Conservation (phyloP, 2,888 invertebrate genomes). For the Apodemia zela region DNA sequence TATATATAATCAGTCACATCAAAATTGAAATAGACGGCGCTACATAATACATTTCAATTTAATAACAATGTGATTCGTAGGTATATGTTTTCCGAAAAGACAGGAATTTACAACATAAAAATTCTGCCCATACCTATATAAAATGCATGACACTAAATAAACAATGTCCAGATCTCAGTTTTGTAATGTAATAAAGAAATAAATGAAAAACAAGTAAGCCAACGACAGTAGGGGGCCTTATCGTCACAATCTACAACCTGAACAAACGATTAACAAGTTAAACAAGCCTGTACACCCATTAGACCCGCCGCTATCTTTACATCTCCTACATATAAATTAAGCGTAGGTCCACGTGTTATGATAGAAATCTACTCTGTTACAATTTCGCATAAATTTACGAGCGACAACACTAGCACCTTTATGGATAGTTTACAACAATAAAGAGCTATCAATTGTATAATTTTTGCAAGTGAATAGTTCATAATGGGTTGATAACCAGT, state of each 20-base stretch:
- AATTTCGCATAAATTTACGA: constrained; percentile 42
- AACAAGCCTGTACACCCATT: constrained; percentile 59
- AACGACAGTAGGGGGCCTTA: constrained; percentile 48
- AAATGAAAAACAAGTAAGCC: constrained; percentile 24
- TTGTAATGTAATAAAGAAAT: constrained; percentile 7
- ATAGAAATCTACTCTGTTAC: constrained; percentile 48
- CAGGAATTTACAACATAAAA: too few species aligned
- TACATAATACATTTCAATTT: too few species aligned
- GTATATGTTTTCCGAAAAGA: too few species aligned
- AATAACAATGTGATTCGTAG: too few species aligned
- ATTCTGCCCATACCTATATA: too few species aligned
- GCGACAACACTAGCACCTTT: constrained; percentile 41
- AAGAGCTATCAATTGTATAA: constrained; percentile 75
- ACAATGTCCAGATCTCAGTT: not conserved
- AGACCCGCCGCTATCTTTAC: constrained; percentile 38
- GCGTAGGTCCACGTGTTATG: constrained; percentile 51
- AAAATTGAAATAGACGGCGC: too few species aligned
- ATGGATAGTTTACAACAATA: constrained; percentile 39
- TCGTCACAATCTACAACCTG: constrained; percentile 63
- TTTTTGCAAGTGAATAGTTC: constrained; percentile 57
- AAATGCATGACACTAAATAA: not conserved
- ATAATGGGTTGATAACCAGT: constrained; percentile 47
- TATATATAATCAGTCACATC: too few species aligned
- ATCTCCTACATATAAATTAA: constrained; percentile 46
- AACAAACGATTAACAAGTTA: constrained; percentile 68